Evolutionary conservation across 1,140 invertebrate genomes (phyloP).

Genomic region (Grapholita molesta): DNA sequence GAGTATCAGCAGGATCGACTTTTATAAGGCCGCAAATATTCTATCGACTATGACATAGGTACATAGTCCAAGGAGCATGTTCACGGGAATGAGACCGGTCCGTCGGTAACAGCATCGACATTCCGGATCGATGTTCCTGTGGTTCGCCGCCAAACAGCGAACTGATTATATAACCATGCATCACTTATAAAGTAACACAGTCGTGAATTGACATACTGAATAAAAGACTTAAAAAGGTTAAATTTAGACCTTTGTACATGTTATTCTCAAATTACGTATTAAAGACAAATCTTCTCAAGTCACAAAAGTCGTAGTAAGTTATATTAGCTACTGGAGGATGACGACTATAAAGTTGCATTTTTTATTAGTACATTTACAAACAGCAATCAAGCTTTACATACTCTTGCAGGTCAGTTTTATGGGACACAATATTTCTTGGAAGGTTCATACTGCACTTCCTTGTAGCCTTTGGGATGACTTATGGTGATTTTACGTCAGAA

Average conservation of each 20-base stretch:
- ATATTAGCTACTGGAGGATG: no score
- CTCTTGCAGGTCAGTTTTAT: neutral
- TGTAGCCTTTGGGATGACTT: neutral
- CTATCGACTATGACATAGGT: slow-evolving; percentile 12
- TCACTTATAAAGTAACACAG: neutral
- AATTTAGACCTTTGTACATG: no score
- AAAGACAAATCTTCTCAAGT: no score
- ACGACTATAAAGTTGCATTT: no score
- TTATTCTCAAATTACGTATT: no score
- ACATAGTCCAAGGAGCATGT: slow-evolving; percentile 13
- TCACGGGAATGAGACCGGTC: slow-evolving; percentile 17
- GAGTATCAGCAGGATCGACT: slow-evolving; percentile 7
- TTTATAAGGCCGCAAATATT: slow-evolving; percentile 11
- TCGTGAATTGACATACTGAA: no score
- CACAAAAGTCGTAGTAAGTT: no score
- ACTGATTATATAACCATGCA: neutral
- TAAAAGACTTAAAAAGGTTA: no score
- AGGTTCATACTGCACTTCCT: neutral
- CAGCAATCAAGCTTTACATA: no score
- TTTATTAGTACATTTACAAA: no score
- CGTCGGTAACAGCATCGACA: slow-evolving; percentile 18
- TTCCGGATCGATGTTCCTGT: slow-evolving; percentile 18
- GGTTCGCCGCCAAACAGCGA: slow-evolving; percentile 8
- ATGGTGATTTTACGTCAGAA: neutral
- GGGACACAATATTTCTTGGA: neutral